phyloP scores from a whole-genome alignment of 1,140 invertebrate species.

The Hestina assimilis region DNA sequence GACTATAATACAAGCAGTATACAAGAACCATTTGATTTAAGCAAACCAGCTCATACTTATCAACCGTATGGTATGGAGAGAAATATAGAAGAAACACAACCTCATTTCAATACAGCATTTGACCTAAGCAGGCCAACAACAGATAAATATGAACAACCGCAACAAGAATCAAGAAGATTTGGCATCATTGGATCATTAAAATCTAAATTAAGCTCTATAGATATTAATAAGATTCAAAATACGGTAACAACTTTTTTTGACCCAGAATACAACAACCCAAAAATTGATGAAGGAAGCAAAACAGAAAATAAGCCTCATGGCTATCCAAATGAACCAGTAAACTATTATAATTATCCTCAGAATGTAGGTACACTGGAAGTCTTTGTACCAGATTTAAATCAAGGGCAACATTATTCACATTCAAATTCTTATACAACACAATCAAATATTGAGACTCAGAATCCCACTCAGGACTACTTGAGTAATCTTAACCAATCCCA shows the following conservation, averaged over 20 bases:
- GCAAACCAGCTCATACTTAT: constrained; percentile 13
- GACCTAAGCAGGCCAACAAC: constrained; percentile 58
- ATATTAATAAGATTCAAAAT: constrained; percentile 73
- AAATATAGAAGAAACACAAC: constrained; percentile 20
- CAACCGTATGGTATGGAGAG: not conserved
- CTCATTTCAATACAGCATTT: constrained; percentile 52
- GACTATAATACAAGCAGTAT: not conserved
- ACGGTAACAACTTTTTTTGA: constrained; percentile 74
- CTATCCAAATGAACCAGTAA: constrained; percentile 16
- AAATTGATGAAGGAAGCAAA: constrained; percentile 27
- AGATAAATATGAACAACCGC: constrained; percentile 43
- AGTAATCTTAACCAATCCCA: no score
- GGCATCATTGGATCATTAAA: constrained; percentile 69
- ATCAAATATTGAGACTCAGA: no score
- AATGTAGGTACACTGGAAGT: constrained; percentile 32
- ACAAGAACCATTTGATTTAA: constrained; percentile 36
- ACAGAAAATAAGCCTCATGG: constrained; percentile 28
- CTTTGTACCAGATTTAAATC: constrained; percentile 25
- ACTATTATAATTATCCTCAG: constrained; percentile 25
- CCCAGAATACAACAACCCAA: constrained; percentile 54
- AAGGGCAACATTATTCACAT: not conserved
- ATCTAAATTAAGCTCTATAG: constrained; percentile 65
- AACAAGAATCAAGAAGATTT: constrained; percentile 51
- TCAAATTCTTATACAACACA: not conserved
- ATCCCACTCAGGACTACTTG: no score